Evolutionary conservation across 2,888 invertebrate species (phyloP).

Genomic region (Brenthis hecate): DNA sequence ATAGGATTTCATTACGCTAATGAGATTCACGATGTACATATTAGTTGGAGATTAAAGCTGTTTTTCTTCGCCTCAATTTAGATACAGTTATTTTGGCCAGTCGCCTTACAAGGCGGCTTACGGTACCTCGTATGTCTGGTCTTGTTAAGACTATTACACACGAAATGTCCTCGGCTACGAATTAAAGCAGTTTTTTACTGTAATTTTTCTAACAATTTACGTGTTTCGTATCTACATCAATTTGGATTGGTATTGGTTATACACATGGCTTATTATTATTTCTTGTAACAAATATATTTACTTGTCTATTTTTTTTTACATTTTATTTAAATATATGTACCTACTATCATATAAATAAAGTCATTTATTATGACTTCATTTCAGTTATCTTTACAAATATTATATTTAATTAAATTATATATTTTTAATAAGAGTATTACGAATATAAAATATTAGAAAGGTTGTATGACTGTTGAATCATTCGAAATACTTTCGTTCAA

Average conservation of each 20-base stretch:
- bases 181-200: constrained; percentile 4
- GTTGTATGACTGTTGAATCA: no score
- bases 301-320: no score
- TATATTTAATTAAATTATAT: no score
- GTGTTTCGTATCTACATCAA: background rate
- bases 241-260: no score
- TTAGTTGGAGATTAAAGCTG: constrained; percentile 40
- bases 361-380: no score
- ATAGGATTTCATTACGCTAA: constrained; percentile 47
- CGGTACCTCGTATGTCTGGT: constrained; percentile 66
- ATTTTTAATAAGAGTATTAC: no score
- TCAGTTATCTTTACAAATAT: no score
- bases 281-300: no score
- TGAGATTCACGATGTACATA: constrained; percentile 48
- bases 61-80: constrained; percentile 47
- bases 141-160: constrained; percentile 54
- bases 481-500: background rate
- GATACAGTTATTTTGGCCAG: constrained; percentile 73
- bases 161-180: constrained; percentile 6
- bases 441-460: no score
- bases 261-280: no score
- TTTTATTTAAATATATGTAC: no score
- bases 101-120: constrained; percentile 62
- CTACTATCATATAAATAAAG: no score
- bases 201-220: background rate